Conservation (phyloP, 64 coral and sea anemone genomes). For the Pocillopora damicornis region DNA sequence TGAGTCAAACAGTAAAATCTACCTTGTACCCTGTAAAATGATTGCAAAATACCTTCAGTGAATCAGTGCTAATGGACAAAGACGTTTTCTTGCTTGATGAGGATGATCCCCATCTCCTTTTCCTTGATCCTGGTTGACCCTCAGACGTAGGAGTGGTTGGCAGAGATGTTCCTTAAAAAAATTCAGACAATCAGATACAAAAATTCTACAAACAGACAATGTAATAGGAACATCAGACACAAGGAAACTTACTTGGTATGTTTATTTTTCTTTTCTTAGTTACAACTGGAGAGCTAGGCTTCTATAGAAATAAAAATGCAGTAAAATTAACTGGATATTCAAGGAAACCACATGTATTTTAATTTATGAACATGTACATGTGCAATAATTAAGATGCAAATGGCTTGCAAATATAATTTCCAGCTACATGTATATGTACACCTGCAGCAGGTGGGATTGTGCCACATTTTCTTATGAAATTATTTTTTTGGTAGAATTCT, state of each 20-base stretch:
- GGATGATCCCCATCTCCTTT: constrained; percentile 93
- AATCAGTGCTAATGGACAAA: constrained; percentile 90
- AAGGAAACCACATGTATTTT: no score
- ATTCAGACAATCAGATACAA: neutral
- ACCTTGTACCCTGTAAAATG: no score
- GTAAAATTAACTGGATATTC: neutral
- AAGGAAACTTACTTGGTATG: constrained; percentile 66
- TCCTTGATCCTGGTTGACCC: constrained; percentile 58
- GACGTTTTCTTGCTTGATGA: constrained; percentile 86
- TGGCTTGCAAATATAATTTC: no score
- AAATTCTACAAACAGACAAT: neutral
- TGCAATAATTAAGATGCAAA: no score
- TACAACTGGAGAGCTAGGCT: constrained; percentile 59
- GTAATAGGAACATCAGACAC: neutral
- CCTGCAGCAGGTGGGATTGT: no score
- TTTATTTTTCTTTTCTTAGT: constrained; percentile 88
- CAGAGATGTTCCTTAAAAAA: constrained; percentile 2
- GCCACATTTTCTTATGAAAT: no score
- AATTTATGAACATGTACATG: no score
- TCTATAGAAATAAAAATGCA: constrained; percentile 26
- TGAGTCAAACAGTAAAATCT: no score
- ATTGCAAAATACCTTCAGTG: constrained; percentile 66
- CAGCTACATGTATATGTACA: no score
- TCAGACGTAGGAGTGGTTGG: constrained; percentile 30
- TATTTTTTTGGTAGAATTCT: no score